Base-by-base conservation (phyloP, 1,140 invertebrate genomes). In the Conopomorpha cramerella region DNA sequence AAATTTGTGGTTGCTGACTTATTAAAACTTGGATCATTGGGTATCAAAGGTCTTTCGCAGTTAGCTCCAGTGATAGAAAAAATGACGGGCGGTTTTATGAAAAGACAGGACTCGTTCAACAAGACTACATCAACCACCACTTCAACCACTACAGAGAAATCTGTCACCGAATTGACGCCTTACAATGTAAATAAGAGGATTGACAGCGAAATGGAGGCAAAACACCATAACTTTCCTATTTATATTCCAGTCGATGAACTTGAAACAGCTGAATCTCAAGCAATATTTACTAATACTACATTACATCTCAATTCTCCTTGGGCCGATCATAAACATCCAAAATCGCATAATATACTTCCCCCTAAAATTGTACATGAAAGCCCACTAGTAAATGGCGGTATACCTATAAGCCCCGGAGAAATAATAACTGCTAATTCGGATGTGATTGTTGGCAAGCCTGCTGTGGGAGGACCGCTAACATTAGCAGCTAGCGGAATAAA, bases 371-470 rank as follows among this genome's bases (percentile, higher is more conserved):
- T 81, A 30, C 79, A 83, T 34, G 82, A 85, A 50, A 82, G 80
- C 51, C 80, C 84, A 4, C 51, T 88, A 1, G 54, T 88, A 0
- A 84, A 82, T 42, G 86, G 86, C 23, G 89, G 88, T 4, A 91
- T 92, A 57, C 86, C 89, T 1, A 92, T 92, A 30, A 88, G 87
- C 18, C 89, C 89, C 0, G 90, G 90, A 3, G 88, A 92, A 76
- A 81, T 92, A 1, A 92, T 92, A 39, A 90, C 87, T 0, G 82
- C 90, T 4, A 91, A 90, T 60, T 90, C 88, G 30, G 90, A 92
- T 64, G 87, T 92, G 0, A 91, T 92, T 39, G 86, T 92, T 39
- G 90, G 90, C 8, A 89, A 86, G 53, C 90, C 88, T 1, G 86
- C 86, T 18, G 84, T 88, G 38, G 80, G 86, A 43, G 83, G 84